Evolutionary conservation across 1,140 invertebrate genomes (phyloP).

Genomic region (Drosophila novamexicana): DNA sequence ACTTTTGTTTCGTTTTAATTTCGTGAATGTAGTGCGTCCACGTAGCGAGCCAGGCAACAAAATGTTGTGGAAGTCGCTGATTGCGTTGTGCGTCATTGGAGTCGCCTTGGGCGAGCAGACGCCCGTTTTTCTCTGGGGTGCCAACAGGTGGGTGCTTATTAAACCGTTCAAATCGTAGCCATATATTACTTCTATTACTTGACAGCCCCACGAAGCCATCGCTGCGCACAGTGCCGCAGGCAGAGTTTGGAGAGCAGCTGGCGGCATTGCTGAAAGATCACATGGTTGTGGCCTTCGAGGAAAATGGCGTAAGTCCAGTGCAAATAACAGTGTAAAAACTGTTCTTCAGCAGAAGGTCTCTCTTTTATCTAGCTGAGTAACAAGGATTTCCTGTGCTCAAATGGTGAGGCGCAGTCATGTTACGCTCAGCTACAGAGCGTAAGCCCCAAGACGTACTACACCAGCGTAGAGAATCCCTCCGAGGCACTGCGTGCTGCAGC

Average conservation of each 20-base stretch:
- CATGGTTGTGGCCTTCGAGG: conserved; percentile 79
- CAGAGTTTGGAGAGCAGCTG: conserved; percentile 64
- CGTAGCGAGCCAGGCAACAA: conserved; percentile 46
- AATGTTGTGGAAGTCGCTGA: conserved; percentile 79
- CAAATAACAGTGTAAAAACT: not conserved
- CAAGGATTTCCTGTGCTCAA: conserved; percentile 74
- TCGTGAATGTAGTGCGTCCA: conserved; percentile 44
- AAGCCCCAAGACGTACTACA: conserved; percentile 75
- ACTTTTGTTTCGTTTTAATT: conserved; percentile 35
- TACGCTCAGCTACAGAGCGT: conserved; percentile 69
- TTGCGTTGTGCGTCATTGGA: conserved; percentile 79
- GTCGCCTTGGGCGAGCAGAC: conserved; percentile 75
- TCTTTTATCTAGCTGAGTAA: conserved; percentile 52
- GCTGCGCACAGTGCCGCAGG: conserved; percentile 60
- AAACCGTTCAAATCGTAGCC: conserved; percentile 7
- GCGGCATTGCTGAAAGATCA: conserved; percentile 62
- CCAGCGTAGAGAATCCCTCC: conserved; percentile 73
- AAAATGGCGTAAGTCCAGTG: conserved; percentile 73
- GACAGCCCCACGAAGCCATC: conserved; percentile 61
- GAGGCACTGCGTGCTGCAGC: conserved; percentile 65
- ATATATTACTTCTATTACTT: not conserved
- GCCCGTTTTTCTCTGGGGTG: conserved; percentile 78
- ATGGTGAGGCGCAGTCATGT: conserved; percentile 61
- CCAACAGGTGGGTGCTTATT: conserved; percentile 72
- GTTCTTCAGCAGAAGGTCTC: not conserved